Evolutionary conservation across 2,888 invertebrate genomes (phyloP).

Genomic region (Amiota mariae): DNA sequence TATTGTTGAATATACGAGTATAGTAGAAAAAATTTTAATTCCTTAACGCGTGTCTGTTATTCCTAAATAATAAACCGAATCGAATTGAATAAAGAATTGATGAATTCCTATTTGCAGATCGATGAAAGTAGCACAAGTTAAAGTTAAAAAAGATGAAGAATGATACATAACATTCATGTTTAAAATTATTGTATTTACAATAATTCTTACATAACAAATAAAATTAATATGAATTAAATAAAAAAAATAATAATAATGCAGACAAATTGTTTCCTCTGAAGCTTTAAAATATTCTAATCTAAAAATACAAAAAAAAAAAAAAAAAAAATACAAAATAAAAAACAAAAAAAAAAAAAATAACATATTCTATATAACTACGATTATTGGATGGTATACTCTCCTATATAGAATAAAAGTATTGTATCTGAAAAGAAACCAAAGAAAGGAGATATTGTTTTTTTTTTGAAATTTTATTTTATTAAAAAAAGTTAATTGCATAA

Average conservation of each 20-base stretch:
- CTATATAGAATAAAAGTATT: too few relatives aligned
- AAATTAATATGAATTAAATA: background rate
- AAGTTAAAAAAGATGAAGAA: too few relatives aligned
- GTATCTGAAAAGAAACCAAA: too few relatives aligned
- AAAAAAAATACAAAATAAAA: conserved; percentile 1
- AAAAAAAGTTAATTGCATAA: too few relatives aligned
- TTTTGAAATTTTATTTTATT: too few relatives aligned
- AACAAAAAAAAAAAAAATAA: conserved; percentile 17
- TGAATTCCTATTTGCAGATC: background rate
- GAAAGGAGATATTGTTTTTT: too few relatives aligned
- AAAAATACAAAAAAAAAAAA: conserved; percentile 18
- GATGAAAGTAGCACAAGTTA: too few relatives aligned
- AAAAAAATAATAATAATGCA: background rate
- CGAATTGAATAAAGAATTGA: background rate
- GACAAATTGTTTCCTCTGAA: conserved; percentile 46
- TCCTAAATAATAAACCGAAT: background rate
- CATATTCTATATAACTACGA: conserved; percentile 39
- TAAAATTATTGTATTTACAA: background rate
- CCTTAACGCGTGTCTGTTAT: too few relatives aligned
- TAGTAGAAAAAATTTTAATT: too few relatives aligned
- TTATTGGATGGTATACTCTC: conserved; percentile 27
- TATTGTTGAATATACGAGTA: too few relatives aligned
- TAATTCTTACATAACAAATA: background rate
- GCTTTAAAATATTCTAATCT: conserved; percentile 43
- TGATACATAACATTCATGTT: background rate